Conservation (phyloP, 2,888 invertebrate species). For the Disparrhopalites patrizii region DNA sequence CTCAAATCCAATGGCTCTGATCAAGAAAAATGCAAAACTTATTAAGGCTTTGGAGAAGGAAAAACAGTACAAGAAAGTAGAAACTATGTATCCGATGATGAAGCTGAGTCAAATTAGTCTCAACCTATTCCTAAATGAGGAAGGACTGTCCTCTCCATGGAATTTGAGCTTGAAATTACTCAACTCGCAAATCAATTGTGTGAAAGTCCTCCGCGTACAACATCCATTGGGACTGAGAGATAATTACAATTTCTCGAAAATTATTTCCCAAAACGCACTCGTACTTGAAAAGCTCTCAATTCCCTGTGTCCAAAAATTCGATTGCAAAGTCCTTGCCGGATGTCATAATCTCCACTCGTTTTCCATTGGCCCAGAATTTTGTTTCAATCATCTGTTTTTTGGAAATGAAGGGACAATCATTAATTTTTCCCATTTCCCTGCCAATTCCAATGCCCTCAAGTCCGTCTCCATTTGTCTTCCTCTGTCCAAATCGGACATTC, state of each 20-base stretch:
- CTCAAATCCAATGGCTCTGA: background rate
- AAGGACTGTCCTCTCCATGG: conserved; percentile 12
- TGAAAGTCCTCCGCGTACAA: background rate
- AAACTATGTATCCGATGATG: background rate
- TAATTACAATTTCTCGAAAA: background rate
- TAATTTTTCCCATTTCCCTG: conserved; percentile 12
- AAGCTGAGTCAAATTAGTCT: background rate
- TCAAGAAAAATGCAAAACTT: background rate
- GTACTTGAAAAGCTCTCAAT: conserved; percentile 4
- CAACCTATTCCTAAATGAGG: conserved; percentile 7
- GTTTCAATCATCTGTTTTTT: conserved; percentile 23
- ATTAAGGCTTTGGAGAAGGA: background rate
- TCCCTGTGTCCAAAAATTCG: conserved; percentile 18
- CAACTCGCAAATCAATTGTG: conserved; percentile 1
- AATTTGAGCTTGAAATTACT: conserved; percentile 12
- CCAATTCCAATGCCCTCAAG: background rate
- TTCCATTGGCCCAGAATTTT: conserved; percentile 21
- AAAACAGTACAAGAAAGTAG: background rate
- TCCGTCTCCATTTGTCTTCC: conserved; percentile 19
- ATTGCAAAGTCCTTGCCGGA: conserved; percentile 4
- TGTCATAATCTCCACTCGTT: background rate
- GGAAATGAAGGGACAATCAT: conserved; percentile 5
- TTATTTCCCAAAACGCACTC: background rate
- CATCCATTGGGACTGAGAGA: conserved; percentile 2
- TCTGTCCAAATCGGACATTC: conserved; percentile 1